Evolutionary conservation across 2,797 vertebrate genomes (phyloP).

Genomic region (Anableps anableps): DNA sequence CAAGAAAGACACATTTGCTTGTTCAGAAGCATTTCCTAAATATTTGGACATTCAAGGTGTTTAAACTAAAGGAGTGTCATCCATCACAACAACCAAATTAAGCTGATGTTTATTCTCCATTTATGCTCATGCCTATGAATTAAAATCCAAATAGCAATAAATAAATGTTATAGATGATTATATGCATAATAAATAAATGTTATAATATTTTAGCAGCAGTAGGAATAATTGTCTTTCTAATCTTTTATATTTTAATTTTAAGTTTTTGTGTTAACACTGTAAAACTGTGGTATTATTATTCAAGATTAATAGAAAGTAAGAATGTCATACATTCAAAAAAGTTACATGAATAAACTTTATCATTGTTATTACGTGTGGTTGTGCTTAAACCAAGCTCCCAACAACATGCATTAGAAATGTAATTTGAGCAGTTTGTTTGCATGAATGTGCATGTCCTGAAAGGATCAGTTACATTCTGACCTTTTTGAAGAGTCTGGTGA

Average conservation of each 20-base stretch:
- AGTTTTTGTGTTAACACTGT: background rate
- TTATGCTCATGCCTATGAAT: background rate
- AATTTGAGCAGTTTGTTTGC: slow-evolving; percentile 13
- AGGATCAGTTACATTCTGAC: slow-evolving; percentile 74
- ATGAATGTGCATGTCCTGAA: slow-evolving; percentile 31
- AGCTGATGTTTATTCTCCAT: background rate
- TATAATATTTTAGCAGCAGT: background rate
- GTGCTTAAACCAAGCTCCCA: slow-evolving; percentile 15
- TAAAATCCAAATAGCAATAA: background rate
- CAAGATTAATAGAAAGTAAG: no score
- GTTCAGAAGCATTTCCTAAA: background rate
- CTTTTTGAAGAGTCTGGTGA: slow-evolving; percentile 99
- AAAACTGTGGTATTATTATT: background rate
- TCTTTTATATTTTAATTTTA: background rate
- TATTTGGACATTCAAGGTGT: background rate
- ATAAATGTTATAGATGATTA: background rate
- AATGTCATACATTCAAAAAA: background rate
- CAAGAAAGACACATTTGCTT: background rate
- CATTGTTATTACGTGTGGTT: background rate
- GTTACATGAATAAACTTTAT: background rate
- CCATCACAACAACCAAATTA: background rate
- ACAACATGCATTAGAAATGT: slow-evolving; percentile 26
- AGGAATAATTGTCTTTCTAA: background rate
- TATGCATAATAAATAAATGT: background rate
- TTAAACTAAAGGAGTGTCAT: background rate